phyloP scores from a whole-genome alignment of 1,140 invertebrate genomes.

The Centruroides sculpturatus region DNA sequence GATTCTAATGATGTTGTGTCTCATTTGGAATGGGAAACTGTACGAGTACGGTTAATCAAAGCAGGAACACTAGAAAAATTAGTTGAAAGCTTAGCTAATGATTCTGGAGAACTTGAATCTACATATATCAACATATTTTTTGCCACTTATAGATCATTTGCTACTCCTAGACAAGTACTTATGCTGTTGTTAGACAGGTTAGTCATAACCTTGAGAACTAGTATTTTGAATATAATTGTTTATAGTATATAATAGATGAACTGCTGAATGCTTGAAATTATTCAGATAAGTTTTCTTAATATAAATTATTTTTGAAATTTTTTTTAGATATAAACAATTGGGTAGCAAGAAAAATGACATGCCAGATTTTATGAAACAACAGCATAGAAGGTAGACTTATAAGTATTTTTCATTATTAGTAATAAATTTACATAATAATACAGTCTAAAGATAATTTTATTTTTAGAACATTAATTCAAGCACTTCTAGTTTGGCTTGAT shows the following conservation, averaged over 20 bases:
- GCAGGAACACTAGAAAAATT: slow-evolving; percentile 86
- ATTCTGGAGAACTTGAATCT: slow-evolving; percentile 89
- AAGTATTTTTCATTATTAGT: too few species aligned
- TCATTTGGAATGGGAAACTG: slow-evolving; percentile 98
- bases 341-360: slow-evolving; percentile 24
- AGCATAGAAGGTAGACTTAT: slow-evolving; percentile 48
- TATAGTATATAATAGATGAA: background rate
- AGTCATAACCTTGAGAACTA: slow-evolving; percentile 19
- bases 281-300: background rate
- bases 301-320: background rate
- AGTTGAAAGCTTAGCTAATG: slow-evolving; percentile 79
- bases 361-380: slow-evolving; percentile 34
- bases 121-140: slow-evolving; percentile 97
- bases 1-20: slow-evolving; percentile 52
- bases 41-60: slow-evolving; percentile 85
- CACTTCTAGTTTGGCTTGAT: slow-evolving; percentile 91
- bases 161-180: slow-evolving; percentile 63
- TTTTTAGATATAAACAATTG: slow-evolving; percentile 28
- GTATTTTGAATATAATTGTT: slow-evolving; percentile 2
- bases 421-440: too few species aligned
- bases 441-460: background rate
- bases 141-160: slow-evolving; percentile 80
- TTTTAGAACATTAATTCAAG: slow-evolving; percentile 54
- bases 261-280: background rate
- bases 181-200: slow-evolving; percentile 63